These are phyloP conservation scores for Atherinosoma microstoma DNA, from an alignment of 2,797 vertebrate species.

Conservation along the genomic window DNA sequence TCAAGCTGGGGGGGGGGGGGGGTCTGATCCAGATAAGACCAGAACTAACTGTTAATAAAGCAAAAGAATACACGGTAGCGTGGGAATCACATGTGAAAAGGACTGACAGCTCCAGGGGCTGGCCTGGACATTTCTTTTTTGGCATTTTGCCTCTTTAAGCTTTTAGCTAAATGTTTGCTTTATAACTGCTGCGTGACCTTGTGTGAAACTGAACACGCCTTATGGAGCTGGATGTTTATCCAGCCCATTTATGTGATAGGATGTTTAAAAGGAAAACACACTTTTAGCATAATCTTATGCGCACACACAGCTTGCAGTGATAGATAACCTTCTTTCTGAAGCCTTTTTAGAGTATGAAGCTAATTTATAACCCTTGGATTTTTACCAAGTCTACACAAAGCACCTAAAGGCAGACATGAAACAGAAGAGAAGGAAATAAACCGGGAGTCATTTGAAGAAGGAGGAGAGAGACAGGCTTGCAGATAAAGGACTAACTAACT, in stretches of 20 bases:
- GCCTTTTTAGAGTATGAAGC: slow-evolving; percentile 26
- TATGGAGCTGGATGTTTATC: slow-evolving; percentile 30
- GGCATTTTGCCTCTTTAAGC: slow-evolving; percentile 31
- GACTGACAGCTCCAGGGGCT: slow-evolving; percentile 34
- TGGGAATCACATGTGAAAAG: slow-evolving; percentile 20
- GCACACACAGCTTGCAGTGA: slow-evolving; percentile 7
- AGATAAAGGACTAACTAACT: neutral
- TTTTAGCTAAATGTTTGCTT: slow-evolving; percentile 43
- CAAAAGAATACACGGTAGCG: slow-evolving; percentile 34
- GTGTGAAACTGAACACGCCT: slow-evolving; percentile 35
- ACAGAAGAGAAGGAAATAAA: neutral
- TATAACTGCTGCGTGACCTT: slow-evolving; percentile 27
- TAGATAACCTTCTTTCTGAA: slow-evolving; percentile 18
- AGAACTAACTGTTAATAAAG: slow-evolving; percentile 41
- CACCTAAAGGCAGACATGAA: slow-evolving; percentile 2
- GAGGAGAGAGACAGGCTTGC: neutral
- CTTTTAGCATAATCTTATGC: slow-evolving; percentile 9
- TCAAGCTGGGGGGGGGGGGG: neutral
- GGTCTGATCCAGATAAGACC: slow-evolving; percentile 7
- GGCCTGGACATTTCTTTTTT: slow-evolving; percentile 2
- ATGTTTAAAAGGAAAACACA: slow-evolving; percentile 23
- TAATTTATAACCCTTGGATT: slow-evolving; percentile 28
- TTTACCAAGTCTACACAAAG: slow-evolving; percentile 21
- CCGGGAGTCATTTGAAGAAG: neutral
- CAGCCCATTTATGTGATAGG: slow-evolving; percentile 23